Evolutionary conservation across 1,140 invertebrate genomes (phyloP), one percentile per base, ranked within the genome.

Genomic region (Tetragonula clypearis): DNA sequence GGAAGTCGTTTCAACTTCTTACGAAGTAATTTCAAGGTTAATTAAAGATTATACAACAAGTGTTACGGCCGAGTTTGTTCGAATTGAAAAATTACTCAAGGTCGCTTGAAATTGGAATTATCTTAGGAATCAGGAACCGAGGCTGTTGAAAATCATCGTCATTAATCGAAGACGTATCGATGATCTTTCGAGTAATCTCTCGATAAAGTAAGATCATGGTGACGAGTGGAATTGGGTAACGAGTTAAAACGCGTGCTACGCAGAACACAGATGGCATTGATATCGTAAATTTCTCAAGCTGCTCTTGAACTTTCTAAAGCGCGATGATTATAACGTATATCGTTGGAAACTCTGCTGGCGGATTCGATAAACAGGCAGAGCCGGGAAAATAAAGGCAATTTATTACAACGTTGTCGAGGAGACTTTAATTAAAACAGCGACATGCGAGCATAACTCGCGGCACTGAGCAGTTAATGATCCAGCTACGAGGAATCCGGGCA

Each of bases 381-480:
- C 9, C 3, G 12, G 14, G 49, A 21, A 73, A 73, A n/a, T 74
- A 55, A 74, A 53, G 72, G n/a, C 11, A 41, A 74, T 74, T 74
- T 74, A 74, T 74, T 26, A 53, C n/a, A 26, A 3, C n/a, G 17
- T 35, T 5, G 49, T 17, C n/a, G n/a, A 19, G n/a, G 17, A 26
- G 15, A 11, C n/a, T 14, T 26, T 74, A 74, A 74, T 74, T 55
- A 74, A 74, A 74, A 55, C n/a, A n/a, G 15, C 41, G 41, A 74
- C 72, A 74, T 74, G n/a, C 72, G 11, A 74, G 72, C 72, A 74
- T 74, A 74, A 74, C 49, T 26, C 41, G 5, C 6, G 17, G 5
- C 55, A n/a, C 6, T 55, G 30, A 74, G 17, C 41, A 21, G 72
- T 74, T 74, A 74, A 74, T 53, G 72, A 74, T 55, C 41, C 41